phyloP scores from a whole-genome alignment of 2,113 vertebrate genomes.

The Pyxicephalus adspersus region DNA sequence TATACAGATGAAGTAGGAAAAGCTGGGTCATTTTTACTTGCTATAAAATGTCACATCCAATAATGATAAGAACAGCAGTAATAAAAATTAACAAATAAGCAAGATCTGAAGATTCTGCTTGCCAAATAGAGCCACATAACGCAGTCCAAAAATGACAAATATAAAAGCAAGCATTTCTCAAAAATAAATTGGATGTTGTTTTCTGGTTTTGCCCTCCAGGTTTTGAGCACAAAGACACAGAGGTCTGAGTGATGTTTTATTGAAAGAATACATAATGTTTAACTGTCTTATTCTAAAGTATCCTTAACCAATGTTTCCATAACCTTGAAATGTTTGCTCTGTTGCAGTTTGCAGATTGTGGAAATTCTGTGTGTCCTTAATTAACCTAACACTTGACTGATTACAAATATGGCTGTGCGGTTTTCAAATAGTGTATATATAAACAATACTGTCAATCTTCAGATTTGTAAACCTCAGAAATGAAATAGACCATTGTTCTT shows the following conservation, averaged over 20 bases:
- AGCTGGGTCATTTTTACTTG: no score
- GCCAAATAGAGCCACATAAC: not conserved
- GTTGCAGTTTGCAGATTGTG: not conserved
- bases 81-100: no score
- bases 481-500: no score
- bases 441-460: not conserved
- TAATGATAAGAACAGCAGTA: no score
- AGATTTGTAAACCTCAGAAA: not conserved
- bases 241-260: not conserved
- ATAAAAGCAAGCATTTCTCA: not conserved
- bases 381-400: constrained; percentile 8
- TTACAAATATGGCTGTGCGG: not conserved
- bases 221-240: constrained; percentile 15
- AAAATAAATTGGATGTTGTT: constrained; percentile 23
- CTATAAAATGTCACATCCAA: no score
- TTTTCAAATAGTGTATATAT: not conserved
- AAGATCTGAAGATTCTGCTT: no score
- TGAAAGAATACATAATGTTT: constrained; percentile 38
- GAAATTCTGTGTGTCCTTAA: not conserved
- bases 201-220: constrained; percentile 37
- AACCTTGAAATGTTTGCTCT: not conserved
- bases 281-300: not conserved
- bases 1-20: no score
- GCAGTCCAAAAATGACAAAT: not conserved
- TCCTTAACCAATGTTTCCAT: not conserved